A percentile compares a stretch with the other conserved stretches of the same genome.
Evolutionary conservation across 2,797 vertebrate species (phyloP).

Genomic region (Petrocephalus sullivani): DNA sequence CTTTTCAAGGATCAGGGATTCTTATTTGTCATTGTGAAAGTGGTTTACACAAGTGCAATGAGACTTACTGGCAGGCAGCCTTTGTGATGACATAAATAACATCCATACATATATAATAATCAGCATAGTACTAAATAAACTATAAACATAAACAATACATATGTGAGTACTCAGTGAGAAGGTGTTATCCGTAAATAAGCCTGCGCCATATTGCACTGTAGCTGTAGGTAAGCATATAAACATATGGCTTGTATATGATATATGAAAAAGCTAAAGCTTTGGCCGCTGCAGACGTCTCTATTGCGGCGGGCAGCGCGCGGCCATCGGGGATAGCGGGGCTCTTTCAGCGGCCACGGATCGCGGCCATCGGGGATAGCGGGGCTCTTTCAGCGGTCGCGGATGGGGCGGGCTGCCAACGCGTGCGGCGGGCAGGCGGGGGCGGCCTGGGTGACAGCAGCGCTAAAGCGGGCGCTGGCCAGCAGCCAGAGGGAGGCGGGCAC

Average conservation of each 20-base stretch:
- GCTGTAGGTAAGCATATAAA: background rate
- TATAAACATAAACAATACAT: background rate
- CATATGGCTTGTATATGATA: background rate
- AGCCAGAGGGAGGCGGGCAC: conserved; percentile 20
- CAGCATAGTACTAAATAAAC: background rate
- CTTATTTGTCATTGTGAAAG: background rate
- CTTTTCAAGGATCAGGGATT: background rate
- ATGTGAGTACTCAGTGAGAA: background rate
- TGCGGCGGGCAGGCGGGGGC: conserved; percentile 13
- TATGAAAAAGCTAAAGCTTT: background rate
- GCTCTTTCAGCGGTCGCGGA: conserved; percentile 10
- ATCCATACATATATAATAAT: background rate
- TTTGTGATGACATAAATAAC: background rate
- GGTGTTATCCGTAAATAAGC: background rate
- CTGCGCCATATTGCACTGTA: background rate
- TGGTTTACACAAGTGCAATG: background rate
- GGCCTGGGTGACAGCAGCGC: conserved; percentile 12
- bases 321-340: background rate
- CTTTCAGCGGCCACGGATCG: background rate
- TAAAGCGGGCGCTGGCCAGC: conserved; percentile 18
- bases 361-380: background rate
- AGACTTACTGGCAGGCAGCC: background rate
- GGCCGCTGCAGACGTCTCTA: background rate
- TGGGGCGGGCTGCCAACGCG: conserved; percentile 4
- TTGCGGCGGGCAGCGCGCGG: background rate